phyloP scores from a whole-genome alignment of 1,140 invertebrate genomes.

The Arion vulgaris region DNA sequence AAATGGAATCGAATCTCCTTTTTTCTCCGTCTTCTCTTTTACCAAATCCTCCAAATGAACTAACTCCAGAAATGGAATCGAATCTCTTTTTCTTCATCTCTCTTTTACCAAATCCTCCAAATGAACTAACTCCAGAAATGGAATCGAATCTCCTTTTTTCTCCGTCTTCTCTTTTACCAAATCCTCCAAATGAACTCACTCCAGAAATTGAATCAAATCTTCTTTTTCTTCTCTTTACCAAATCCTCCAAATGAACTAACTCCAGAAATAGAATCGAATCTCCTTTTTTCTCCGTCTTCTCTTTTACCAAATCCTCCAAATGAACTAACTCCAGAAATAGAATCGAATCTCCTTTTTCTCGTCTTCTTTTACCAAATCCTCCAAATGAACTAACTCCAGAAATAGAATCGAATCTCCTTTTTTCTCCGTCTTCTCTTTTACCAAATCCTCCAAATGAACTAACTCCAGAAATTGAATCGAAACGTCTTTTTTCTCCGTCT shows the following conservation, averaged over 20 bases:
- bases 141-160: not conserved
- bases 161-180: not conserved
- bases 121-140: not conserved
- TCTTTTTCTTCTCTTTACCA: not conserved
- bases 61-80: not conserved
- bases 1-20: not conserved
- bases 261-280: not conserved
- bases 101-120: not conserved
- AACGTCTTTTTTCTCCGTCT: not conserved
- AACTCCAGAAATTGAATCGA: not conserved
- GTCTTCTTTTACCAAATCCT: not conserved
- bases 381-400: not conserved
- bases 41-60: not conserved
- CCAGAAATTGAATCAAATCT: not conserved
- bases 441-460: not conserved
- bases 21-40: constrained; percentile 1
- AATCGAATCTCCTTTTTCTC: not conserved
- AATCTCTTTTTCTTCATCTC: not conserved
- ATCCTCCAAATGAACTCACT: not conserved
- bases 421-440: not conserved
- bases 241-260: not conserved
- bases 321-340: not conserved
- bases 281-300: not conserved
- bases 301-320: constrained; percentile 4
- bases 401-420: not conserved